A percentile compares a stretch with the other conserved stretches of the same genome.
phyloP scores from a whole-genome alignment of 37 sponge, comb jelly and placozoan species.

The Chondrilla cf. caribensis region DNA sequence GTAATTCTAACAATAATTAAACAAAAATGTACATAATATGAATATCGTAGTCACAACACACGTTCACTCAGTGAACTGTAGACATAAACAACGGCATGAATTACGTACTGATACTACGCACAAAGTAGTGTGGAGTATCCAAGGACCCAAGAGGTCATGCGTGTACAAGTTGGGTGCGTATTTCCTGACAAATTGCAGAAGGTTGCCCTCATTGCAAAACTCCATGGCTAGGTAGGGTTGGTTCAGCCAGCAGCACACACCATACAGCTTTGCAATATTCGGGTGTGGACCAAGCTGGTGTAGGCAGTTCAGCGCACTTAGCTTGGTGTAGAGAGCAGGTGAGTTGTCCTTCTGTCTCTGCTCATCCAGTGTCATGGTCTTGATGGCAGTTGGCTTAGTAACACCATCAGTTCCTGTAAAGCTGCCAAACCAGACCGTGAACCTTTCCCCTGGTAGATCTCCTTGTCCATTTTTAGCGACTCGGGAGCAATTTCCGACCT shows the following conservation, averaged over 20 bases:
- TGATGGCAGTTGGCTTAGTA: not conserved
- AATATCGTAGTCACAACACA: no score
- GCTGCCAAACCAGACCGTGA: not conserved
- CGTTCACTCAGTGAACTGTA: no score
- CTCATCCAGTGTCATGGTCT: not conserved
- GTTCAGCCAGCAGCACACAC: not conserved
- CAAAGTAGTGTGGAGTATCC: no score
- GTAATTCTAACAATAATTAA: no score
- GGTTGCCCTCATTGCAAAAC: not conserved
- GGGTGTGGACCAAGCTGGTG: not conserved
- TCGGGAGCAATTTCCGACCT: not conserved
- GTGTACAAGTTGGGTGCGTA: not conserved
- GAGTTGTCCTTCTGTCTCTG: not conserved
- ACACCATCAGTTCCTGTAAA: not conserved
- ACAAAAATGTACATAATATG: no score
- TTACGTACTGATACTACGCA: no score
- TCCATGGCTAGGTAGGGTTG: not conserved
- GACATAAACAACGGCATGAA: no score
- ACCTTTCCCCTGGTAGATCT: not conserved
- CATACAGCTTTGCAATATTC: not conserved
- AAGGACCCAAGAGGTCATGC: not conserved
- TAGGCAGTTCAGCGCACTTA: not conserved
- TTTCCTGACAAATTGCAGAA: not conserved
- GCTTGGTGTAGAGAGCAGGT: not conserved
- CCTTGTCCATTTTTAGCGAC: slow-evolving; percentile 7